Base-by-base conservation (phyloP, 2,888 invertebrate genomes). In the Apamea sordens region DNA sequence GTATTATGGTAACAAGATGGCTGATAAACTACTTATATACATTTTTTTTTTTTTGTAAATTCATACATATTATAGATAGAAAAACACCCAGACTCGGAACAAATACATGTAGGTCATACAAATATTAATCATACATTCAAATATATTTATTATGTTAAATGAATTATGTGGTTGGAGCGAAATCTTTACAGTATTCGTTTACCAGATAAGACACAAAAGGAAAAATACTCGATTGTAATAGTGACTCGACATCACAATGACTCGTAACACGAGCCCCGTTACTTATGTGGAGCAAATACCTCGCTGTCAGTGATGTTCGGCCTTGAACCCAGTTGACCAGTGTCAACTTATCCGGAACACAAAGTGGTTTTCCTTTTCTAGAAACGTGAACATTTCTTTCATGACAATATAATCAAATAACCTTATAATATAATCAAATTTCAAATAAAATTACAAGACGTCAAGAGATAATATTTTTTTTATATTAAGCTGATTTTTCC, bases 251-350 rank as follows among this genome's bases (percentile, higher is more conserved):
- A 81, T 75, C 4, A 63, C 36, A 24, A n/a, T 24, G 44, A 32
- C 50, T 74, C 15, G 32, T 53, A 7, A 53, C 59, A 32, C 41
- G 63, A 47, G 59, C 11, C 47, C 41, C 44, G 63, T 72, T 63
- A 68, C 32, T 36, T 11, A 44, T 0, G 56, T 64, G 24, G 44
- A 75, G 21, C n/a, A 32, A 44, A 69, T 71, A 41, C 47, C 24
- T 79, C 5, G 15, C 8, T 24, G 28, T 18, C 56, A n/a, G 10
- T 36, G 18, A 56, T 64, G 3, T 47, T 28, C 15, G 32, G 10
- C 76, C 76, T 63, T 69, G 56, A 81, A 81, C 56, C 56, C 18
- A 21, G 24, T 56, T 41, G 56, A 32, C 68, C 68, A 69, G 59
- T 69, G 36, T 56, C 36, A 32, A 56, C 24, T 69, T 50, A 44